Base-by-base conservation (phyloP, 1,140 invertebrate species). In the Copidosoma floridanum region DNA sequence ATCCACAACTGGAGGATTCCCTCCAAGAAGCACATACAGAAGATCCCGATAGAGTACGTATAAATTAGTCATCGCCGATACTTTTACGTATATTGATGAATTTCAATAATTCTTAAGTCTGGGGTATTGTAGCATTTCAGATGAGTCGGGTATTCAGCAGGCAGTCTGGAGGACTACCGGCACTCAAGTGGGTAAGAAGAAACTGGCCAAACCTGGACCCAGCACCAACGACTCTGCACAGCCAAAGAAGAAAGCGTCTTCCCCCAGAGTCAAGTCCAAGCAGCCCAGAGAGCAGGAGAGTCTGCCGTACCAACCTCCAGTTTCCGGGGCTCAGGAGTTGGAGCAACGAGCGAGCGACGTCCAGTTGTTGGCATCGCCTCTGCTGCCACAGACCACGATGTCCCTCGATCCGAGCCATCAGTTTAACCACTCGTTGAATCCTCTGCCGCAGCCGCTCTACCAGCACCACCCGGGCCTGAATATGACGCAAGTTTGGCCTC, bases 1-100 rank as follows among this genome's bases (percentile, higher is more conserved):
- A 81, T 81, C 46, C 79, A 81, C 51, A 81, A 80, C 43, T 81
- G 79, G 79, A 81, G 76, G 57, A n/a, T n/a, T n/a, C 79, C 78
- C 1, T 80, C 77, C 5, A 71, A 71, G 16, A 81, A 81, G 56
- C 77, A 80, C 41, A 80, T 81, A 64, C 73, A 80, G 58, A 79
- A 69, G 55, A 79, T 81, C 56, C 70, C 77, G 5, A 58, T 80
- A 16, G 71, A 71, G 78, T 80, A 66, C 35, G 67, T 71, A 57
- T 38, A 32, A 2, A 21, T 53, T 43, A n/a, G n/a, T n/a, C n/a
- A n/a, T n/a, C n/a, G n/a, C n/a, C n/a, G n/a, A n/a, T n/a, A n/a
- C n/a, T 47, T 32, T 32, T 40, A 26, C 27, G n/a, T n/a, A n/a
- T n/a, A 29, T 23, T 2, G 46, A 57, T 47, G 14, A 47, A 37